Conservation (phyloP, 2,888 invertebrate species). For the Chouioia cunea region DNA sequence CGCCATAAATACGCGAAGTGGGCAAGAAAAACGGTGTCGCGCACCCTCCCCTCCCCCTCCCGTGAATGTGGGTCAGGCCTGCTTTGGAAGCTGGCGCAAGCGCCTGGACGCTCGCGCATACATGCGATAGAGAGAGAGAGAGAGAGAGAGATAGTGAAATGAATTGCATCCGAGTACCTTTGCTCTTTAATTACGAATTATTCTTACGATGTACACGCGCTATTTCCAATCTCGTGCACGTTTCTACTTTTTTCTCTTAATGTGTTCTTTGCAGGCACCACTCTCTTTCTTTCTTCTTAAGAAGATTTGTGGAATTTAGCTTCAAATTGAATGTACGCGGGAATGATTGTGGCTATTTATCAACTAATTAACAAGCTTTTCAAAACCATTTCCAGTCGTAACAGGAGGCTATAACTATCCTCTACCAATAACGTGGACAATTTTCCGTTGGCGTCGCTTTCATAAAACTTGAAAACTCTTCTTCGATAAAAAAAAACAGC, state of each 20-base stretch:
- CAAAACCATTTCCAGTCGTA: too few species aligned
- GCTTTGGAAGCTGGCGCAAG: constrained; percentile 15
- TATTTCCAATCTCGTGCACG: constrained; percentile 2
- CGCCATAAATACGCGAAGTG: constrained; percentile 49
- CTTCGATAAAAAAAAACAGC: too few species aligned
- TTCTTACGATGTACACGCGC: constrained; percentile 26
- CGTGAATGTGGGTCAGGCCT: constrained; percentile 43
- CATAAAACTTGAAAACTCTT: too few species aligned
- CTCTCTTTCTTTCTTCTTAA: too few species aligned
- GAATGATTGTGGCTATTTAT: too few species aligned
- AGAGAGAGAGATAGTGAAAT: constrained; percentile 3
- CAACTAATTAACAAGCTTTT: too few species aligned
- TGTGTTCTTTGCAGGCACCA: not conserved
- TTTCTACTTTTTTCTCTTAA: not conserved
- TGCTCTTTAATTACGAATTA: constrained; percentile 43
- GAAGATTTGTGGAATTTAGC: too few species aligned
- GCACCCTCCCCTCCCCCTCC: too few species aligned
- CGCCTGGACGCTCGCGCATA: constrained; percentile 8
- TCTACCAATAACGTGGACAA: too few species aligned
- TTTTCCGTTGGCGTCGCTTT: too few species aligned
- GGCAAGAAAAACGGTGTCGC: constrained; percentile 49
- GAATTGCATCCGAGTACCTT: constrained; percentile 21
- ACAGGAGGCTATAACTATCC: too few species aligned
- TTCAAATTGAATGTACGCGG: too few species aligned
- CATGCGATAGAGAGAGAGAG: constrained; percentile 5